A percentile compares a stretch with the other conserved stretches of the same genome.
These are phyloP conservation scores for Ladona fulva DNA, from an alignment of 1,140 invertebrate genomes.

Conservation along the genomic window DNA sequence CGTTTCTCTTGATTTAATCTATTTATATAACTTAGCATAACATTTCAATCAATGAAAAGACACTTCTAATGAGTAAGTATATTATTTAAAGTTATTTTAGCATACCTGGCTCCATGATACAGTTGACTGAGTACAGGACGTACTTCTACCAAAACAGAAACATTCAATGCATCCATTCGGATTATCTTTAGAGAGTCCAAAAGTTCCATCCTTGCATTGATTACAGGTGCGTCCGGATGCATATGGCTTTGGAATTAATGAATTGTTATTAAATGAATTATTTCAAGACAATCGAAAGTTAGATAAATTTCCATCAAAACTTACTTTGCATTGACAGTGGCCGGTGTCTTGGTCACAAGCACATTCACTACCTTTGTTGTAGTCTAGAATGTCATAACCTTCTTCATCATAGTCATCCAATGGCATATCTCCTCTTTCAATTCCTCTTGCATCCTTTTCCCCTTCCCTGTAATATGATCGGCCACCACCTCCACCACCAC, in stretches of 20 bases:
- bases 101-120: constrained; percentile 61
- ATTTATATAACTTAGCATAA: no score
- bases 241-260: constrained; percentile 37
- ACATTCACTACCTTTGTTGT: constrained; percentile 44
- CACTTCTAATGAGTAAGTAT: no score
- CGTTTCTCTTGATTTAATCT: no score
- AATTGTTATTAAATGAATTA: background rate
- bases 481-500: background rate
- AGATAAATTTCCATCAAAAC: constrained; percentile 3
- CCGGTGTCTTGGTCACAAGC: constrained; percentile 60
- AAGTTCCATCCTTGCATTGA: constrained; percentile 71
- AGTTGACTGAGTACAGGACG: constrained; percentile 63
- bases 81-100: no score
- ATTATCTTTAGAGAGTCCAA: constrained; percentile 62
- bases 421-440: background rate
- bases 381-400: background rate
- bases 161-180: constrained; percentile 75
- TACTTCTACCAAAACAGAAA: constrained; percentile 79
- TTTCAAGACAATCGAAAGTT: background rate
- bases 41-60: no score
- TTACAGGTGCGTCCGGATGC: constrained; percentile 75
- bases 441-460: background rate
- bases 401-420: background rate
- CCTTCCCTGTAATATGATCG: background rate
- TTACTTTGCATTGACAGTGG: constrained; percentile 77